Conservation (phyloP, 2,113 vertebrate genomes). For the Leptodactylus fuscus region DNA sequence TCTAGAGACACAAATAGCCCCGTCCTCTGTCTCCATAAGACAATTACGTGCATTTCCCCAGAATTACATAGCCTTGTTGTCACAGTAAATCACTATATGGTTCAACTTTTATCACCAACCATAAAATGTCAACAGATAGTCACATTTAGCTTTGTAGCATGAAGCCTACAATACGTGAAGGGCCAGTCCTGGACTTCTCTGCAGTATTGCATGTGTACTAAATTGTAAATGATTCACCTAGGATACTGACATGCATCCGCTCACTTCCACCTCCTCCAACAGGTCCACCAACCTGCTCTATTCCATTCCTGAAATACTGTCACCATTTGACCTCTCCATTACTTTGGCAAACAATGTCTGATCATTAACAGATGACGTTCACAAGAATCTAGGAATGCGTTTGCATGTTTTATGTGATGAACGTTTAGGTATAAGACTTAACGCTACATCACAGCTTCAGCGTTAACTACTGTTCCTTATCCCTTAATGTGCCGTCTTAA, state of each 20-base stretch:
- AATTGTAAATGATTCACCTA: conserved; percentile 27
- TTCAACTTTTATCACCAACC: too few relatives aligned
- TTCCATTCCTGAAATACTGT: conserved; percentile 21
- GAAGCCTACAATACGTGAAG: too few relatives aligned
- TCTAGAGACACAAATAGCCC: too few relatives aligned
- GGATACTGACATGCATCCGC: background rate
- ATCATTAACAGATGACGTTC: conserved; percentile 1
- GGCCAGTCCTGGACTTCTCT: too few relatives aligned
- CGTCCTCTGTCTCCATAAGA: too few relatives aligned
- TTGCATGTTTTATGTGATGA: background rate
- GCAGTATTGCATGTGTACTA: background rate
- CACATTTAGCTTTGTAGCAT: too few relatives aligned
- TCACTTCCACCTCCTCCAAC: background rate
- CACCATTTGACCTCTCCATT: background rate
- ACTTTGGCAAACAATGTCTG: background rate
- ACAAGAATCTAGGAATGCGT: background rate
- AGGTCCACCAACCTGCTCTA: conserved; percentile 4
- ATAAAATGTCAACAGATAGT: too few relatives aligned
- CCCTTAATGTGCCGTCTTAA: background rate
- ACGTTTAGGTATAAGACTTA: background rate
- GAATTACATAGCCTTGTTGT: too few relatives aligned
- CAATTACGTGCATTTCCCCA: too few relatives aligned
- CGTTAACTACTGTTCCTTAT: background rate
- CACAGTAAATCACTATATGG: too few relatives aligned
- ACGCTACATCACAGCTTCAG: background rate